A percentile compares a stretch with the other conserved stretches of the same genome.
Conservation (phyloP, 2,113 vertebrate genomes). For the Pluvialis apricaria region DNA sequence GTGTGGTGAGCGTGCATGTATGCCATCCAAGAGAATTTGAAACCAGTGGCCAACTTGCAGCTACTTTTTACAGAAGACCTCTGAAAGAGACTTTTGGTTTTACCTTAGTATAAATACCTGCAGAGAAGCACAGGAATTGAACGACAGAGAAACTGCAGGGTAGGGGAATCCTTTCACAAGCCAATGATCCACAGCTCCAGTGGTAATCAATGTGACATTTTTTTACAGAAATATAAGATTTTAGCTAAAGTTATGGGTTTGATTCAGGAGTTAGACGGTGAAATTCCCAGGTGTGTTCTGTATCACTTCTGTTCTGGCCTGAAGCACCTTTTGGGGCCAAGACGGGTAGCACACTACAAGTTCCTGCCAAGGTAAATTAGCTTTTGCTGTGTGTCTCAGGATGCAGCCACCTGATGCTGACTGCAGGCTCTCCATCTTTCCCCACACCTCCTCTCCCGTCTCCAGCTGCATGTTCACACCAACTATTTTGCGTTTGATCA, state of each 20-base stretch:
- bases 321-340: background rate
- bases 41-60: background rate
- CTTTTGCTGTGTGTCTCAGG: background rate
- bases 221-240: background rate
- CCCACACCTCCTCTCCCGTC: background rate
- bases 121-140: background rate
- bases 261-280: background rate
- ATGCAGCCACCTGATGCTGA: background rate
- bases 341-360: background rate
- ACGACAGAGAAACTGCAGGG: background rate
- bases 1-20: accelerated
- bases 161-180: background rate
- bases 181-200: background rate
- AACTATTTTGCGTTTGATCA: background rate
- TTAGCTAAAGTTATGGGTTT: background rate
- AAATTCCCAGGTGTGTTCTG: background rate
- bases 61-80: background rate
- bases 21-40: background rate
- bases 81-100: background rate
- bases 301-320: background rate
- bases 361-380: background rate
- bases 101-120: background rate
- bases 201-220: background rate
- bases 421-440: background rate
- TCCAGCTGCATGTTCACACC: background rate